These are phyloP conservation scores for Eulimnadia texana DNA, from an alignment of 1,140 invertebrate genomes.

Conservation along the genomic window DNA sequence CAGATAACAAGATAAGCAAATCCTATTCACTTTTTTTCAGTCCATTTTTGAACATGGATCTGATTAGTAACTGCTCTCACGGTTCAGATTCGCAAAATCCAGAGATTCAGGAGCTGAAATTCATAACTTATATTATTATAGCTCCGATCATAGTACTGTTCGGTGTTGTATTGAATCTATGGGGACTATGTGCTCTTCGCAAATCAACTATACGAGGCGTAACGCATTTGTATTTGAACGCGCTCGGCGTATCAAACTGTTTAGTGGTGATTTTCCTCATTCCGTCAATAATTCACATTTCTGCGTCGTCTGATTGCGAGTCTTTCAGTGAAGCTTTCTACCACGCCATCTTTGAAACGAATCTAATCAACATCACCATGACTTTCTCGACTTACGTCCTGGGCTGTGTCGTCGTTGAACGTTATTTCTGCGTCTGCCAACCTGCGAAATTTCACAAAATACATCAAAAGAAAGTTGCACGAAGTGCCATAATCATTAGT, in stretches of 20 bases:
- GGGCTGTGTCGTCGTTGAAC: constrained; percentile 12
- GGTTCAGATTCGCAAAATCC: background rate
- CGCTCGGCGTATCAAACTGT: background rate
- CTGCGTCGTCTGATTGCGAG: background rate
- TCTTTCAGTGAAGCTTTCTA: constrained; percentile 1
- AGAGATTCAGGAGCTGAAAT: background rate
- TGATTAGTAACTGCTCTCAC: background rate
- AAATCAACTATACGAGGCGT: background rate
- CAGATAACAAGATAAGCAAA: too few species aligned
- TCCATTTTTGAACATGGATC: too few species aligned
- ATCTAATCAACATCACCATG: constrained; percentile 5
- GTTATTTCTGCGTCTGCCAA: constrained; percentile 6
- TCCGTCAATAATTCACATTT: background rate
- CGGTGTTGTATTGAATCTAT: background rate
- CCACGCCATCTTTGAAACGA: constrained; percentile 8
- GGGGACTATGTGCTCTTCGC: background rate
- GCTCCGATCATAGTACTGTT: background rate
- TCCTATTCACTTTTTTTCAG: too few species aligned
- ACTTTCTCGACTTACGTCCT: constrained; percentile 14
- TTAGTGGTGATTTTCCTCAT: background rate
- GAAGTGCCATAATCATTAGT: constrained; percentile 1
- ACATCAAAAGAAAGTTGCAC: constrained; percentile 1
- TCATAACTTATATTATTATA: background rate
- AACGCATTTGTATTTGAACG: background rate
- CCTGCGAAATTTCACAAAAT: constrained; percentile 9